Percentiles rank a stretch among this genome's conserved stretches.
Evolutionary conservation across 2,797 vertebrate species (phyloP).

Genomic region (Toxotes lorentzi): DNA sequence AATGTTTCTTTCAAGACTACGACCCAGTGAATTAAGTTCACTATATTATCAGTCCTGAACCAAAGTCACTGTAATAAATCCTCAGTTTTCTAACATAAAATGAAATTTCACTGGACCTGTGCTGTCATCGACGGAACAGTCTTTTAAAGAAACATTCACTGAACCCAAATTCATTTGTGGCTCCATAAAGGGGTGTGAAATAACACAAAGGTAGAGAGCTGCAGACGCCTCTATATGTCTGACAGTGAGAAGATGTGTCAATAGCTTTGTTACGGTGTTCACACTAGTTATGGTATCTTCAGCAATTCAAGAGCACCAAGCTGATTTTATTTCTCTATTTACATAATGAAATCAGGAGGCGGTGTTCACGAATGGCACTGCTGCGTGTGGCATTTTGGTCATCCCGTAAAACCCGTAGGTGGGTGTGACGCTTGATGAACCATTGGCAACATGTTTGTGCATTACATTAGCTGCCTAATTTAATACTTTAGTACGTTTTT

Average conservation of each 20-base stretch:
- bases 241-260: conserved; percentile 39
- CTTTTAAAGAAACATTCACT: conserved; percentile 2
- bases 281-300: conserved; percentile 23
- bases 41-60: conserved; percentile 15
- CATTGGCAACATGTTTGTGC: conserved; percentile 46
- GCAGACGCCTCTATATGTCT: conserved; percentile 26
- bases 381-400: conserved; percentile 61
- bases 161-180: conserved; percentile 11
- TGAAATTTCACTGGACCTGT: conserved; percentile 1
- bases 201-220: conserved; percentile 19
- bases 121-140: conserved; percentile 8
- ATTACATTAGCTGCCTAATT: conserved; percentile 63
- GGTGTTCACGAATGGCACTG: conserved; percentile 52
- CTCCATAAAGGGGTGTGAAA: conserved; percentile 10
- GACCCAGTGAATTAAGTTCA: not conserved
- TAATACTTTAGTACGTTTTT: conserved; percentile 50
- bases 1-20: conserved; percentile 14
- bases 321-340: conserved; percentile 41
- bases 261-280: conserved; percentile 41
- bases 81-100: conserved; percentile 1
- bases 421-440: conserved; percentile 32
- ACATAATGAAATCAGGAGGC: conserved; percentile 53
- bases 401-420: conserved; percentile 45
- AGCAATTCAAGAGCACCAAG: conserved; percentile 45
- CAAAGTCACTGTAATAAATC: conserved; percentile 12